A percentile compares a stretch with the other conserved stretches of the same genome.
Conservation (phyloP, 2,888 invertebrate species). For the Phyllotreta cruciferae region DNA sequence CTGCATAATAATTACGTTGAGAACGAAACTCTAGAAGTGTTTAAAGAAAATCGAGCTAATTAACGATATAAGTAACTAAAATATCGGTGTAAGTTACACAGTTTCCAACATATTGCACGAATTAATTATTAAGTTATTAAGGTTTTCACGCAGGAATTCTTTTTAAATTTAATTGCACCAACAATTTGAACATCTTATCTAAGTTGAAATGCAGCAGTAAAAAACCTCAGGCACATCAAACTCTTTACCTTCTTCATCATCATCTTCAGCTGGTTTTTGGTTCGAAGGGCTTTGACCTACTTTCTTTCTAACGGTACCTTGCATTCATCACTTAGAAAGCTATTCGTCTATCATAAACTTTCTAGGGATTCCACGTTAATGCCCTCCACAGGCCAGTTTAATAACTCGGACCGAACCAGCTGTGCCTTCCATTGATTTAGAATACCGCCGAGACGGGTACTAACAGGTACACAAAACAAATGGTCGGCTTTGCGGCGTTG, state of each 20-base stretch:
- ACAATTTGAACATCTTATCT: too few species aligned
- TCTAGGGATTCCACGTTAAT: constrained; percentile 23
- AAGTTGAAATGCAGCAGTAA: too few species aligned
- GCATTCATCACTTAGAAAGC: constrained; percentile 21
- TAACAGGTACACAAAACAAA: constrained; percentile 24
- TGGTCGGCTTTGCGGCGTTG: constrained; percentile 21
- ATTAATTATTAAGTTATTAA: too few species aligned
- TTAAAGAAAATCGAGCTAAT: constrained; percentile 3
- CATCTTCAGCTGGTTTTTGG: constrained; percentile 4
- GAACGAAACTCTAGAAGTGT: background rate
- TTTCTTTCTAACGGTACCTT: constrained; percentile 31
- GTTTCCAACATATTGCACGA: too few species aligned
- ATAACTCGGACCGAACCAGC: constrained; percentile 14
- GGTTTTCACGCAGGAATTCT: too few species aligned
- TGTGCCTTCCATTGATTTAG: constrained; percentile 18
- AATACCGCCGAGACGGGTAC: constrained; percentile 16
- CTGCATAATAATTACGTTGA: constrained; percentile 1
- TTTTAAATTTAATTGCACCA: too few species aligned
- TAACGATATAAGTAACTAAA: background rate
- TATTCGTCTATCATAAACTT: constrained; percentile 27
- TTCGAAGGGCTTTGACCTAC: constrained; percentile 34
- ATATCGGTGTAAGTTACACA: too few species aligned
- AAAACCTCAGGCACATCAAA: too few species aligned
- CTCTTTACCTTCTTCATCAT: too few species aligned
- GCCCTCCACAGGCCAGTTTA: constrained; percentile 16